Conservation (phyloP, 2,888 invertebrate species). For the Cantharis flavilabris region DNA sequence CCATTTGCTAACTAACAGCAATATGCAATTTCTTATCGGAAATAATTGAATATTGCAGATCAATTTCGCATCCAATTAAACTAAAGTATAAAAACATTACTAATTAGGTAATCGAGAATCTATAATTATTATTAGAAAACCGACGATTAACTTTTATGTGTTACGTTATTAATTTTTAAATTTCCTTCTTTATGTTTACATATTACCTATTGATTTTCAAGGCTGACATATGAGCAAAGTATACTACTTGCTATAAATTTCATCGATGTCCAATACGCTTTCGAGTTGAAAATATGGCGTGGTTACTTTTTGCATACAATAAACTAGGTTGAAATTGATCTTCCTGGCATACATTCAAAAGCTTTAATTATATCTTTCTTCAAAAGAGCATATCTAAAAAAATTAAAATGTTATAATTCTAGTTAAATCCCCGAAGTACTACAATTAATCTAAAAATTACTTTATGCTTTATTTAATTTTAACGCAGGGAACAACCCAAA, state of each 20-base stretch:
- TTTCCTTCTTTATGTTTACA: neutral
- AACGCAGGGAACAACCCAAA: neutral
- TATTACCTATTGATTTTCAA: neutral
- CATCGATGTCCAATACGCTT: neutral
- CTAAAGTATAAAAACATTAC: neutral
- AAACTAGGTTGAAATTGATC: neutral
- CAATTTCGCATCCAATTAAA: neutral
- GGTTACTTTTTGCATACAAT: neutral
- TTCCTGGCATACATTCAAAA: neutral
- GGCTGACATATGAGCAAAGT: neutral
- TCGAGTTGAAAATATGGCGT: neutral
- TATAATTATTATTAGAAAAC: neutral
- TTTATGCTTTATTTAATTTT: neutral
- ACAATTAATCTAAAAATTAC: neutral
- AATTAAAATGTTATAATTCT: neutral
- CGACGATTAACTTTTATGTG: neutral
- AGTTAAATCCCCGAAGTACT: neutral
- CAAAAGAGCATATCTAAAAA: neutral
- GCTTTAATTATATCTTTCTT: neutral
- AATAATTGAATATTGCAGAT: constrained; percentile 1
- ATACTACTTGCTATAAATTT: neutral
- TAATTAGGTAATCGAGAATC: neutral
- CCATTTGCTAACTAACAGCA: neutral
- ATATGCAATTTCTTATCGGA: constrained; percentile 1
- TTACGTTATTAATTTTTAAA: neutral